Conservation (phyloP, 1,140 invertebrate species). For the Apis mellifera region Amel_HAv3.1 CM009936.2:2577001-2577500, state of each 20-base stretch:
- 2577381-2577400: too few species aligned
- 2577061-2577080: slow-evolving; percentile 6
- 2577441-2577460: too few species aligned
- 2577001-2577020: slow-evolving; percentile 39
- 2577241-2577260: not conserved
- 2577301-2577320: not conserved
- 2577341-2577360: too few species aligned
- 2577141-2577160: slow-evolving; percentile 21
- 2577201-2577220: not conserved
- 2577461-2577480: too few species aligned
- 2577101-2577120: not conserved
- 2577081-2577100: not conserved
- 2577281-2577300: not conserved
- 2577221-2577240: not conserved
- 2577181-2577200: not conserved
- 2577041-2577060: slow-evolving; percentile 24
- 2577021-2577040: slow-evolving; percentile 47
- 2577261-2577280: too few species aligned
- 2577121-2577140: not conserved
- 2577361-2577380: too few species aligned
- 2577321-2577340: not conserved
- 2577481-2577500: too few species aligned
- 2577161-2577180: slow-evolving; percentile 4
- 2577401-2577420: too few species aligned
- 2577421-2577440: too few species aligned